Conservation (phyloP, 1,140 invertebrate species). For the Antheraea pernyi region DNA sequence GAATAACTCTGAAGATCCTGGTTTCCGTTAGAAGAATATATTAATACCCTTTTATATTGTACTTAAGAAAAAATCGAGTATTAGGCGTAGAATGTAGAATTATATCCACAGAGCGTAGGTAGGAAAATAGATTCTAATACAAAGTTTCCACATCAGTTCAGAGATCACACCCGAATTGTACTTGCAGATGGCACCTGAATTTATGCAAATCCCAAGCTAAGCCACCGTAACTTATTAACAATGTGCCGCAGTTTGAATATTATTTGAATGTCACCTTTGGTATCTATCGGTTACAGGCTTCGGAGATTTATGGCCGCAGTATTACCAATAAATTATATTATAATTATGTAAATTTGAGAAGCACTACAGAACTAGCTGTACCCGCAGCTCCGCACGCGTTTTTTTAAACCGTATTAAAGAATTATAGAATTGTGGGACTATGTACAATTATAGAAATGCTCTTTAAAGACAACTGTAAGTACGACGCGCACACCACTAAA, state of each 20-base stretch:
- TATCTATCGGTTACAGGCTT: neutral
- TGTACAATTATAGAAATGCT: no score
- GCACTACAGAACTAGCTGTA: no score
- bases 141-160: constrained; percentile 13
- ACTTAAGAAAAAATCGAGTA: neutral
- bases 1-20: no score
- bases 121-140: neutral
- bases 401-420: no score
- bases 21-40: no score
- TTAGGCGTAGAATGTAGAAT: no score
- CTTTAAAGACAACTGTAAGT: no score
- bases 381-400: no score
- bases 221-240: constrained; percentile 26
- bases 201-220: constrained; percentile 35
- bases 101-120: neutral
- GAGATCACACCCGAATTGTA: constrained; percentile 34
- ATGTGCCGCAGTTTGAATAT: constrained; percentile 27
- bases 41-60: neutral
- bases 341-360: neutral
- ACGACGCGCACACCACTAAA: no score
- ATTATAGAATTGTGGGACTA: no score
- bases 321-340: neutral
- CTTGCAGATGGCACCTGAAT: constrained; percentile 38
- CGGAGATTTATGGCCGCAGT: neutral
- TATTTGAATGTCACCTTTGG: constrained; percentile 13